These are phyloP conservation scores for Poeciliopsis turneri DNA, from an alignment of 2,797 vertebrate species.

Conservation along the genomic window DNA sequence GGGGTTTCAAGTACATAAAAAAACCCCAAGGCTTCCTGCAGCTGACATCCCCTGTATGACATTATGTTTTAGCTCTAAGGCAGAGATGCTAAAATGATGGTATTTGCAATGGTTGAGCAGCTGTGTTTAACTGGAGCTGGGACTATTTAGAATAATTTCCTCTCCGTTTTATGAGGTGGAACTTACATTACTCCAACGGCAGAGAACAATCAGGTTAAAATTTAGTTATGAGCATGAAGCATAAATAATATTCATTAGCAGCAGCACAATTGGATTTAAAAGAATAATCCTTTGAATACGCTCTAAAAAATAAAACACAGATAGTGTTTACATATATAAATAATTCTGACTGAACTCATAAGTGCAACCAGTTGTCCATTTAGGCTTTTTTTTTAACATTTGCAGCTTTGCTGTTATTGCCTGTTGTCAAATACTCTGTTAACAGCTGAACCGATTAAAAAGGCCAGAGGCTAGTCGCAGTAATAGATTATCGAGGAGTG, in stretches of 20 bases:
- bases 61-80: constrained; percentile 24
- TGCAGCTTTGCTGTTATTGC: neutral
- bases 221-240: neutral
- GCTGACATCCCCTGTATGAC: constrained; percentile 19
- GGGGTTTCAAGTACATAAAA: neutral
- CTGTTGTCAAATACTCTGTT: neutral
- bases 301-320: neutral
- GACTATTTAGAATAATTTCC: constrained; percentile 41
- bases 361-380: neutral
- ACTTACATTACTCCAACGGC: constrained; percentile 25
- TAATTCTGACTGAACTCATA: neutral
- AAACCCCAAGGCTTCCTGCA: neutral
- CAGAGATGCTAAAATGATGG: constrained; percentile 33
- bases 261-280: neutral
- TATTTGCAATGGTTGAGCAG: constrained; percentile 28
- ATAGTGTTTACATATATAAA: neutral
- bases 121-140: constrained; percentile 28
- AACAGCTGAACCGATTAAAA: constrained; percentile 10
- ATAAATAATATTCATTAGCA: neutral
- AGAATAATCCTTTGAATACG: neutral
- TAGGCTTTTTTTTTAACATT: neutral
- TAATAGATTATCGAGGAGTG: constrained; percentile 3
- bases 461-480: neutral
- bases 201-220: constrained; percentile 2
- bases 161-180: constrained; percentile 46